Percentiles rank a stretch among this genome's conserved stretches.
phyloP scores from a whole-genome alignment of 2,888 invertebrate species.

The Microctonus brassicae region DNA sequence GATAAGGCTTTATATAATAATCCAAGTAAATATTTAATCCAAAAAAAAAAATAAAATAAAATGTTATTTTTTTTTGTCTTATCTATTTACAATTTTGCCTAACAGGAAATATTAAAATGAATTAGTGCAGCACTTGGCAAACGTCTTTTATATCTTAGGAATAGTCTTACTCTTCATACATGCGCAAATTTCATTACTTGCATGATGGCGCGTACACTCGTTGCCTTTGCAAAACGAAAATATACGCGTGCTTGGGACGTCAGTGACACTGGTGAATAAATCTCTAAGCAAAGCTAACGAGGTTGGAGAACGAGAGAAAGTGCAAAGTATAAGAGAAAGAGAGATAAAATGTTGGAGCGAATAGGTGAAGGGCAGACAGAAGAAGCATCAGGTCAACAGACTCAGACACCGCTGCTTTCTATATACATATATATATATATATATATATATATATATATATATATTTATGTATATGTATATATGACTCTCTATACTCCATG shows the following conservation, averaged over 20 bases:
- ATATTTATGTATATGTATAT: background rate
- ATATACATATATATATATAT: background rate
- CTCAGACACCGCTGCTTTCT: background rate
- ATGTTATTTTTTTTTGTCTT: background rate
- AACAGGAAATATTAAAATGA: background rate
- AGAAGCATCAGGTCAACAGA: background rate
- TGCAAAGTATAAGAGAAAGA: background rate
- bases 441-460: background rate
- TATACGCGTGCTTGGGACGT: background rate
- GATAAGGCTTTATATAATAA: too few relatives aligned
- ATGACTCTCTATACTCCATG: background rate
- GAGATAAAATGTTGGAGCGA: conserved; percentile 7
- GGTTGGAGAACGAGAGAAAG: conserved; percentile 5
- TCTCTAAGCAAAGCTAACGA: conserved; percentile 18
- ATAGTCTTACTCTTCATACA: background rate
- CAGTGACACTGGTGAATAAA: conserved; percentile 13
- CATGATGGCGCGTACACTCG: background rate
- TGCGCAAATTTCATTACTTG: conserved; percentile 25
- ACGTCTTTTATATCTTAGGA: background rate
- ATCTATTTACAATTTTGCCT: background rate
- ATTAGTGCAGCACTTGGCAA: background rate
- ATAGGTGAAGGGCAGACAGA: conserved; percentile 5
- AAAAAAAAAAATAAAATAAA: background rate
- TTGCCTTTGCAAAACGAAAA: conserved; percentile 1
- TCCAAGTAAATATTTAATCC: background rate